These are phyloP conservation scores for Condylostylus longicornis DNA, from an alignment of 1,140 invertebrate species.

Conservation along the genomic window DNA sequence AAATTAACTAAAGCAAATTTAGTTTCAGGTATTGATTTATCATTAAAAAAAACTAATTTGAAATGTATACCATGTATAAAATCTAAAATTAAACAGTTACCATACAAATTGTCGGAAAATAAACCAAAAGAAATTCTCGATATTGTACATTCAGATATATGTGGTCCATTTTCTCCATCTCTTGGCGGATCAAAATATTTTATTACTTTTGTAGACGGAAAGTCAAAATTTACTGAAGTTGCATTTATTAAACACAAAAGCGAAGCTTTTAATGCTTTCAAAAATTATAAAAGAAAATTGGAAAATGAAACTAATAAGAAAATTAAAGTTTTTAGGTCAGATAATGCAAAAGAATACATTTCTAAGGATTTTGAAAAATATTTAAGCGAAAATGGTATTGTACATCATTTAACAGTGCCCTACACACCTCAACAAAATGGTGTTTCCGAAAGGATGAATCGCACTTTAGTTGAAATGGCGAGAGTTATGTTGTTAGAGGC, in stretches of 20 bases:
- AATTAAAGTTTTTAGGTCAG: constrained; percentile 22
- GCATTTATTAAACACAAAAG: constrained; percentile 5
- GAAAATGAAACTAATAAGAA: constrained; percentile 17
- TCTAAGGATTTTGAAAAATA: constrained; percentile 15
- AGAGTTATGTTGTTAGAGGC: constrained; percentile 18
- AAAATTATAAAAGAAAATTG: constrained; percentile 1
- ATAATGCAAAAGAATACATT: constrained; percentile 31
- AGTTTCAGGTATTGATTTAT: no score
- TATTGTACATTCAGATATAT: constrained; percentile 16
- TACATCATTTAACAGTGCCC: constrained; percentile 24
- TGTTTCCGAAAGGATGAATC: constrained; percentile 20
- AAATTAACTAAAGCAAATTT: no score
- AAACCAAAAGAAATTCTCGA: constrained; percentile 14
- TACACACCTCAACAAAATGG: constrained; percentile 34
- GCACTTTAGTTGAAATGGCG: constrained; percentile 12
- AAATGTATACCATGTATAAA: no score
- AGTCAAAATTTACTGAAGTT: not conserved
- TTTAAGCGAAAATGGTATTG: constrained; percentile 18
- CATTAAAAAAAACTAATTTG: no score
- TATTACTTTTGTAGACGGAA: constrained; percentile 21
- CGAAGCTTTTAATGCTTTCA: constrained; percentile 7
- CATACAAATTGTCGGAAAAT: constrained; percentile 8
- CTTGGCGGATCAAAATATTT: constrained; percentile 18
- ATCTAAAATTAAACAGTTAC: no score
- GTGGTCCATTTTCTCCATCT: constrained; percentile 19